These are phyloP conservation scores for Antitype chi DNA, from an alignment of 2,888 invertebrate genomes.

Conservation along the genomic window DNA sequence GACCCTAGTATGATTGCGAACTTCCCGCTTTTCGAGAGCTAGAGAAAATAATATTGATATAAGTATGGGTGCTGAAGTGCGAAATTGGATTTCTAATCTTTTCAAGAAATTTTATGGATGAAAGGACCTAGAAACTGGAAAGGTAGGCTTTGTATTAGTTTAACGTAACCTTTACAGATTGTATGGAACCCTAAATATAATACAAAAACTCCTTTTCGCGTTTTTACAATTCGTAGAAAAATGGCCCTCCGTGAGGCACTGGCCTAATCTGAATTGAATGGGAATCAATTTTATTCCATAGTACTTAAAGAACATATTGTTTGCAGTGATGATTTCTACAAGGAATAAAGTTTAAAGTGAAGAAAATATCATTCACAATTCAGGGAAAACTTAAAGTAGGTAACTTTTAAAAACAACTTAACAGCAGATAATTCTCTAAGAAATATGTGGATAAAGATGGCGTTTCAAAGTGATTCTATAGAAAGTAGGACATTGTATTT, in stretches of 20 bases:
- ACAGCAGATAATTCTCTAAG: neutral
- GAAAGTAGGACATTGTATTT: conserved; percentile 50
- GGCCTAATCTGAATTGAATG: neutral
- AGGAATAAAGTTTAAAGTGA: neutral
- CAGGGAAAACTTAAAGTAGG: neutral
- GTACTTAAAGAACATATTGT: neutral
- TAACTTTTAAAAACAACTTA: neutral
- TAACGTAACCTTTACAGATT: neutral
- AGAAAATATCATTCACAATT: neutral
- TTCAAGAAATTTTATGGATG: conserved; percentile 40
- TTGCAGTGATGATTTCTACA: neutral
- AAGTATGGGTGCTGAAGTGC: conserved; percentile 44
- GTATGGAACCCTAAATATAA: neutral
- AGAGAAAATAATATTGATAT: conserved; percentile 55
- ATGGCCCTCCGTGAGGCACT: neutral
- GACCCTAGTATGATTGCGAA: conserved; percentile 64
- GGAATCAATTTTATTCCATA: neutral
- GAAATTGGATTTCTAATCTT: conserved; percentile 60
- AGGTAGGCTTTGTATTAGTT: conserved; percentile 19
- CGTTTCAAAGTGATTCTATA: neutral
- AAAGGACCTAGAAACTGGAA: conserved; percentile 29
- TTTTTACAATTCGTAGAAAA: neutral
- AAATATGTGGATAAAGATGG: neutral
- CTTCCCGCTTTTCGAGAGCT: conserved; percentile 47
- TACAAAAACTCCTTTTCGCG: neutral